These are phyloP conservation scores for Rhabditophanes sp. DNA, from an alignment of 2,888 invertebrate species.

Conservation along the genomic window DNA sequence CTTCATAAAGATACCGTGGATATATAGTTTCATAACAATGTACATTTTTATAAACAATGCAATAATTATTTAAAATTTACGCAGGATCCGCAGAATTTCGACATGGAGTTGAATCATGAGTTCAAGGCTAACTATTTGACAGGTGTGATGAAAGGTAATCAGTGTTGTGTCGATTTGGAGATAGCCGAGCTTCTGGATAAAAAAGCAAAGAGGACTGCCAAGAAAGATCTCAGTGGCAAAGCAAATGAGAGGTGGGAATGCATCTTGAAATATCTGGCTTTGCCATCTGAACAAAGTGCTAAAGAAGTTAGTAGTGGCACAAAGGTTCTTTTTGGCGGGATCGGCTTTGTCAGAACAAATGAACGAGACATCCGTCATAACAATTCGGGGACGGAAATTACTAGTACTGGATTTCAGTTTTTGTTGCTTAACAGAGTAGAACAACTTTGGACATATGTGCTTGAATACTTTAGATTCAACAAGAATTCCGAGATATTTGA, in stretches of 20 bases:
- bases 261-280: constrained; percentile 37
- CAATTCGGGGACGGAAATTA: constrained; percentile 19
- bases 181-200: too few species aligned
- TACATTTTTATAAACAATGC: too few species aligned
- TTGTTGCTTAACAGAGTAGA: constrained; percentile 75
- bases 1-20: too few species aligned
- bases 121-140: too few species aligned
- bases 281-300: constrained; percentile 22
- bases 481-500: too few species aligned
- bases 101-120: too few species aligned
- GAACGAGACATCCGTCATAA: constrained; percentile 4
- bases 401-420: constrained; percentile 77
- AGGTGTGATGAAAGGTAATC: too few species aligned
- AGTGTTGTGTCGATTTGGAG: too few species aligned
- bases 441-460: constrained; percentile 89
- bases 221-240: constrained; percentile 44
- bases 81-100: too few species aligned
- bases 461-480: constrained; percentile 69
- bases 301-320: constrained; percentile 55
- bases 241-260: constrained; percentile 49
- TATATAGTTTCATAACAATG: too few species aligned
- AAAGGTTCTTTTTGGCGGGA: constrained; percentile 74
- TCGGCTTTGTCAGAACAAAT: constrained; percentile 74
- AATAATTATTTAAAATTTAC: too few species aligned
- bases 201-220: too few species aligned